Percentiles rank a stretch among this genome's conserved stretches.
These are phyloP conservation scores for Lacanobia oleracea DNA, from an alignment of 2,888 invertebrate species.

Conservation along the genomic window DNA sequence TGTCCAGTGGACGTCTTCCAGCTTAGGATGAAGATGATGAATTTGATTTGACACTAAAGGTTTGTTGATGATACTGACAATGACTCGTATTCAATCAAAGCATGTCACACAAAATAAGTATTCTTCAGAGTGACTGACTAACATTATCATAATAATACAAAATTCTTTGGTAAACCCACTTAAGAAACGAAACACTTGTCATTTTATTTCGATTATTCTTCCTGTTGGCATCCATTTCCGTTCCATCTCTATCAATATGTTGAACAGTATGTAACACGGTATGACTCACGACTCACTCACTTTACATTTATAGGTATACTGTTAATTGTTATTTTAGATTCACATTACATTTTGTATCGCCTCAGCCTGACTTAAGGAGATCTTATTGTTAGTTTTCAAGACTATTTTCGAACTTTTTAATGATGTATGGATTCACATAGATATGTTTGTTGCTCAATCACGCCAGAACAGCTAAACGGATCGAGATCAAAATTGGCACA, in stretches of 20 bases:
- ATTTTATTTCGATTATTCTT: constrained; percentile 12
- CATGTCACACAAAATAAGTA: not conserved
- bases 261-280: not conserved
- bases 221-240: constrained; percentile 11
- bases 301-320: not conserved
- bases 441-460: too few relatives aligned
- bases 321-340: not conserved
- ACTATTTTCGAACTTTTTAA: too few relatives aligned
- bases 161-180: not conserved
- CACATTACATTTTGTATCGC: not conserved
- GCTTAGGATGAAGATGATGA: too few relatives aligned
- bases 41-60: too few relatives aligned
- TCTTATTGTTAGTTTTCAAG: too few relatives aligned
- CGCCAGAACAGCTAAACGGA: too few relatives aligned
- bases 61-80: not conserved
- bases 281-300: constrained; percentile 3
- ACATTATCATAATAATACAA: not conserved
- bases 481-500: too few relatives aligned
- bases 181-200: not conserved
- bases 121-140: not conserved
- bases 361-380: not conserved
- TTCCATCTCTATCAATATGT: constrained; percentile 8
- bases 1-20: too few relatives aligned
- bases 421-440: too few relatives aligned
- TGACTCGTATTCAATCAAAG: not conserved